These are phyloP conservation scores for Sarcophaga carnaria DNA, from an alignment of 2,888 invertebrate genomes.

Conservation along the genomic window DNA sequence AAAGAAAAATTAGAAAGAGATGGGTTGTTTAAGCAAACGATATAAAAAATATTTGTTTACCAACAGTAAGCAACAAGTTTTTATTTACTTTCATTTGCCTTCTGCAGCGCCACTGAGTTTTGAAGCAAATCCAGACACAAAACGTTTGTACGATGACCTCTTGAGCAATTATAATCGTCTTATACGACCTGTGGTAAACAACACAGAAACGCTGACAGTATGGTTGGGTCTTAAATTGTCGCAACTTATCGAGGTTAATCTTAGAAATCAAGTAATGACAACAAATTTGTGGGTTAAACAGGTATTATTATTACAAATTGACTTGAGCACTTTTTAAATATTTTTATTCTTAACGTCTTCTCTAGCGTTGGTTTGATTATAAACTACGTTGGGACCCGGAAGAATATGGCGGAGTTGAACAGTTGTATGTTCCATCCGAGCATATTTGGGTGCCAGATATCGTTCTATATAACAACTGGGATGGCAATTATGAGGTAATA, in stretches of 20 bases:
- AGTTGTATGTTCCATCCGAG: conserved; percentile 96
- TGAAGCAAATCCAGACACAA: conserved; percentile 96
- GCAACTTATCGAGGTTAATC: conserved; percentile 94
- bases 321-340: not conserved
- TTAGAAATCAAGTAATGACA: conserved; percentile 97
- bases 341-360: not conserved
- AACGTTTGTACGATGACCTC: conserved; percentile 96
- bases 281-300: conserved; percentile 97
- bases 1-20: not conserved
- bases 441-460: conserved; percentile 99
- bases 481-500: conserved; percentile 91
- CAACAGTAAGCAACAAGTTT: conserved; percentile 39
- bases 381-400: conserved; percentile 94
- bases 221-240: conserved; percentile 94
- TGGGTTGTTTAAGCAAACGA: not conserved
- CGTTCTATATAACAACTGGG: conserved; percentile 95
- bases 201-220: conserved; percentile 95
- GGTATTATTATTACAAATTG: conserved; percentile 82
- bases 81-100: not conserved
- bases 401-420: conserved; percentile 95
- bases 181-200: conserved; percentile 96
- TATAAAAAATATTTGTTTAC: conserved; percentile 28
- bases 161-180: conserved; percentile 97
- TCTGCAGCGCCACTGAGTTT: conserved; percentile 79
- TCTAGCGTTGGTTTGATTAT: conserved; percentile 95